Evolutionary conservation across 2,113 vertebrate genomes (phyloP).

Genomic region (Hassar affinis): DNA sequence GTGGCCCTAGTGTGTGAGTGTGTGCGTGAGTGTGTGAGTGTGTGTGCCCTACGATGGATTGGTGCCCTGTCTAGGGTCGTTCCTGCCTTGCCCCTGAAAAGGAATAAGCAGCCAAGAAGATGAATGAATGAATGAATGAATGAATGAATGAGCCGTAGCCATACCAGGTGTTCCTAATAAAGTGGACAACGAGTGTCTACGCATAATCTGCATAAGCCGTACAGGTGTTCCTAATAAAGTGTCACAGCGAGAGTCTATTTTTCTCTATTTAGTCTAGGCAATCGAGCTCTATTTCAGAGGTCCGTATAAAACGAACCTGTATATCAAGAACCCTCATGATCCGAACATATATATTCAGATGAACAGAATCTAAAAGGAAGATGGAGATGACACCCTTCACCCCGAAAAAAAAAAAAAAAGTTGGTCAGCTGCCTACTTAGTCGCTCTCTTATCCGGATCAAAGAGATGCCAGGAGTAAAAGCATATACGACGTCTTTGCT

Average conservation of each 20-base stretch:
- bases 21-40: too few relatives aligned
- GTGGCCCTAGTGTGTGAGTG: too few relatives aligned
- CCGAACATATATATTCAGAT: neutral
- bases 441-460: slow-evolving; percentile 7
- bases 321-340: neutral
- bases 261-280: neutral
- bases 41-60: too few relatives aligned
- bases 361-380: neutral
- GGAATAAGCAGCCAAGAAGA: too few relatives aligned
- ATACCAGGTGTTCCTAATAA: too few relatives aligned
- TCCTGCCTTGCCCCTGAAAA: too few relatives aligned
- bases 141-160: too few relatives aligned
- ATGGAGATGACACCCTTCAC: neutral
- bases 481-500: slow-evolving; percentile 7
- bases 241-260: neutral
- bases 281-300: neutral
- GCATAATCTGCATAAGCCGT: too few relatives aligned
- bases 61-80: too few relatives aligned
- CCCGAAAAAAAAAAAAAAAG: too few relatives aligned
- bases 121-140: too few relatives aligned
- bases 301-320: neutral
- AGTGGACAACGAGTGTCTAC: too few relatives aligned
- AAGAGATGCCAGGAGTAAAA: neutral
- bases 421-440: neutral
- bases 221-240: neutral